A percentile compares a stretch with the other conserved stretches of the same genome.
These are phyloP conservation scores for Orchesella cincta DNA, from an alignment of 1,140 invertebrate genomes.

Conservation along the genomic window DNA sequence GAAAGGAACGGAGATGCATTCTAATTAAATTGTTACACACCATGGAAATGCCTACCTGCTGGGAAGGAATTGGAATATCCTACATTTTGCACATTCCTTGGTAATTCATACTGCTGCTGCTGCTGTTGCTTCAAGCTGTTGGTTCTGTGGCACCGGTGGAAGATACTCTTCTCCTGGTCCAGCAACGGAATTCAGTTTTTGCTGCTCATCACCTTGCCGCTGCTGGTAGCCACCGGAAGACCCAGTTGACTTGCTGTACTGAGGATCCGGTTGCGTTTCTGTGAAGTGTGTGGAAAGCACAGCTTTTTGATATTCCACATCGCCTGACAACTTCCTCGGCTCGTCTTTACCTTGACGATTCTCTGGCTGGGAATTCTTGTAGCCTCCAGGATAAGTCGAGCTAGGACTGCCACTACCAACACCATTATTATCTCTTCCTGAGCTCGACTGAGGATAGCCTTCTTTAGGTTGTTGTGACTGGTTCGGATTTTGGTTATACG, in stretches of 20 bases:
- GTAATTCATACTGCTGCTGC: not conserved
- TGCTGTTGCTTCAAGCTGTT: too few species aligned
- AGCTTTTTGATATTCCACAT: conserved; percentile 47
- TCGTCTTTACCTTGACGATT: not conserved
- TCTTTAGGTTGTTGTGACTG: too few species aligned
- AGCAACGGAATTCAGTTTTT: not conserved
- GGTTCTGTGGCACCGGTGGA: not conserved
- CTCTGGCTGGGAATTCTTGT: not conserved
- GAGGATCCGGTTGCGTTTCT: conserved; percentile 33
- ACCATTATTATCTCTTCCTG: too few species aligned
- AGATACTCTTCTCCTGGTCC: not conserved
- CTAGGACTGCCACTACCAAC: not conserved
- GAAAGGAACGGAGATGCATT: conserved; percentile 4
- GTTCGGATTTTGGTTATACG: too few species aligned
- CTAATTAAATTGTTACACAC: conserved; percentile 3
- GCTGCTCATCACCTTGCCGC: not conserved
- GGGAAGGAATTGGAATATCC: not conserved
- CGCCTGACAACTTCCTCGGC: conserved; percentile 1
- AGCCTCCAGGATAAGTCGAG: not conserved
- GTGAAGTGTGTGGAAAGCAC: conserved; percentile 45
- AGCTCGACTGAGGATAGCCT: too few species aligned
- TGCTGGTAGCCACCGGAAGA: not conserved
- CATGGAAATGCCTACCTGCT: not conserved
- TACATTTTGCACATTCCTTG: not conserved
- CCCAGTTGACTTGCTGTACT: not conserved